These are phyloP conservation scores for Tetragonisca angustula DNA, from an alignment of 2,888 invertebrate genomes.

Conservation along the genomic window DNA sequence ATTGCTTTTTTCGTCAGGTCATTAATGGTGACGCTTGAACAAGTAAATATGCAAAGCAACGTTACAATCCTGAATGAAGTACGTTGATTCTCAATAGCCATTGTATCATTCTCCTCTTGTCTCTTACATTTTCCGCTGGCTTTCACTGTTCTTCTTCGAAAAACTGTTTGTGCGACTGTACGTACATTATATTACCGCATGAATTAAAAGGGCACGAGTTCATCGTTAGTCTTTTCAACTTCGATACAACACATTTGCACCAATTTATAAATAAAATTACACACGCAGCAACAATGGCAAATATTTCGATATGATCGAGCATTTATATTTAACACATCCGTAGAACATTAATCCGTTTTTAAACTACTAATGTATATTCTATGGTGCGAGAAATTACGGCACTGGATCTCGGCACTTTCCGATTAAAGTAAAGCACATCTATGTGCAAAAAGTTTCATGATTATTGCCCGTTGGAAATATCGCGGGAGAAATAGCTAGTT, in stretches of 20 bases:
- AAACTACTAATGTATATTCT: background rate
- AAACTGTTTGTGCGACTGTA: conserved; percentile 1
- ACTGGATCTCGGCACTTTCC: background rate
- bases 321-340: background rate
- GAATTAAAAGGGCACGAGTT: conserved; percentile 26
- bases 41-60: conserved; percentile 62
- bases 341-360: background rate
- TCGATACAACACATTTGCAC: background rate
- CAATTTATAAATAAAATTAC: conserved; percentile 23
- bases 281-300: background rate
- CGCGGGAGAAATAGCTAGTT: background rate
- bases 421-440: background rate
- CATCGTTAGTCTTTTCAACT: conserved; percentile 6
- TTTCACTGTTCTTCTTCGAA: conserved; percentile 1
- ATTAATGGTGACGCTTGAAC: conserved; percentile 49
- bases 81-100: conserved; percentile 39
- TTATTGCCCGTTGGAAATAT: background rate
- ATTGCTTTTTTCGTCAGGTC: background rate
- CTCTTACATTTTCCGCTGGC: background rate
- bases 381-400: background rate
- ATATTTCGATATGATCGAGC: background rate
- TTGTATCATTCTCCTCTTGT: conserved; percentile 3
- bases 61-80: conserved; percentile 57
- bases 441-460: background rate
- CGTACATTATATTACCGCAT: conserved; percentile 17